phyloP scores from a whole-genome alignment of 2,113 vertebrate genomes.

The Castor canadensis region DNA sequence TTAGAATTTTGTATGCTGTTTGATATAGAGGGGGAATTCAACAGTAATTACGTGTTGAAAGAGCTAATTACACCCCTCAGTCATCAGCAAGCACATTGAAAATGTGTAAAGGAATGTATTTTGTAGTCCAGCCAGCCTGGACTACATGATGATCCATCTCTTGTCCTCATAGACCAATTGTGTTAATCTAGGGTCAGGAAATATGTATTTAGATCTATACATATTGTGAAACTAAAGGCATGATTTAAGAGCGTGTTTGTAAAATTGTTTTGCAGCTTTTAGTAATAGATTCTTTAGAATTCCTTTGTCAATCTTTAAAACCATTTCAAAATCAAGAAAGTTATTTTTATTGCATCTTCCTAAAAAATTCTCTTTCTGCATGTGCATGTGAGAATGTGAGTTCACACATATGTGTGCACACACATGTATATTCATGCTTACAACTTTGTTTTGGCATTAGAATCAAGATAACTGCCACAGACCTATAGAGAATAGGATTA shows the following conservation, averaged over 20 bases:
- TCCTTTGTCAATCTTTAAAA: background rate
- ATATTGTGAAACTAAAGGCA: background rate
- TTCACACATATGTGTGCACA: background rate
- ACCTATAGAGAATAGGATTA: background rate
- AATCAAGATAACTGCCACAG: background rate
- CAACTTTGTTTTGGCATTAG: background rate
- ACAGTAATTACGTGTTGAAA: background rate
- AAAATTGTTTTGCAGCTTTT: background rate
- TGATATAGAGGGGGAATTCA: background rate
- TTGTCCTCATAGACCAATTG: background rate
- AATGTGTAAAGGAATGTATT: background rate
- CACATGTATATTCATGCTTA: background rate
- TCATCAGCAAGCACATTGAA: background rate
- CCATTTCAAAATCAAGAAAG: background rate
- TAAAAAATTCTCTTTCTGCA: background rate
- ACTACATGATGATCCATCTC: background rate
- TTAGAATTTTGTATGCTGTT: background rate
- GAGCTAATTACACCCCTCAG: background rate
- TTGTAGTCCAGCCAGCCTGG: no score
- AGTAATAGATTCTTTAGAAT: background rate
- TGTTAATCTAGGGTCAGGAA: background rate
- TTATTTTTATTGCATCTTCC: background rate
- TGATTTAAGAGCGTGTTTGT: background rate
- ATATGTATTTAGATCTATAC: background rate
- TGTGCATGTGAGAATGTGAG: no score